Evolutionary conservation across 2,113 vertebrate genomes (phyloP).

Genomic region (Microcebus tavaratra): DNA sequence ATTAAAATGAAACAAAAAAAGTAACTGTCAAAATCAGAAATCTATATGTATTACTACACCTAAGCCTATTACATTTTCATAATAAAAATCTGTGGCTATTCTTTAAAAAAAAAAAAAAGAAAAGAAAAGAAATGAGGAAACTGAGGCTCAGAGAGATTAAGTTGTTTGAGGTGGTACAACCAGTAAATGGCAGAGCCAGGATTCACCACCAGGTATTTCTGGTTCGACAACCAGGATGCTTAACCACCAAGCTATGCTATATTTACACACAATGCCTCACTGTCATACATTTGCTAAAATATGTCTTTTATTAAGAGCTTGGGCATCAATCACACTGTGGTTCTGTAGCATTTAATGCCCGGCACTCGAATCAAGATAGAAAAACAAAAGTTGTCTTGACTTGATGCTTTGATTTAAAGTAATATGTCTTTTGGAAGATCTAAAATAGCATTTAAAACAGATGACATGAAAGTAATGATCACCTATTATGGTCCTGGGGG

Average conservation of each 20-base stretch:
- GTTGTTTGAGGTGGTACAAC: not conserved
- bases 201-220: not conserved
- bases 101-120: constrained; percentile 12
- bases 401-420: not conserved
- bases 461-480: not conserved
- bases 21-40: constrained; percentile 24
- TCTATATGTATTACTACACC: not conserved
- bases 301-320: not conserved
- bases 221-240: not conserved
- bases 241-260: not conserved
- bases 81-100: not conserved
- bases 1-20: constrained; percentile 26
- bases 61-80: not conserved
- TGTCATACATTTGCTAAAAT: not conserved
- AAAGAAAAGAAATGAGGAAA: not conserved
- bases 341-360: not conserved
- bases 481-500: not conserved
- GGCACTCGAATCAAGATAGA: not conserved
- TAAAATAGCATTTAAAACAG: not conserved
- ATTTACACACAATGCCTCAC: not conserved
- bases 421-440: not conserved
- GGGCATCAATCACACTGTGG: not conserved
- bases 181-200: not conserved
- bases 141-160: not conserved
- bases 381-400: not conserved